A percentile compares a stretch with the other conserved stretches of the same genome.
Evolutionary conservation across 2,113 vertebrate species (phyloP).

Genomic region (Chauna torquata): DNA sequence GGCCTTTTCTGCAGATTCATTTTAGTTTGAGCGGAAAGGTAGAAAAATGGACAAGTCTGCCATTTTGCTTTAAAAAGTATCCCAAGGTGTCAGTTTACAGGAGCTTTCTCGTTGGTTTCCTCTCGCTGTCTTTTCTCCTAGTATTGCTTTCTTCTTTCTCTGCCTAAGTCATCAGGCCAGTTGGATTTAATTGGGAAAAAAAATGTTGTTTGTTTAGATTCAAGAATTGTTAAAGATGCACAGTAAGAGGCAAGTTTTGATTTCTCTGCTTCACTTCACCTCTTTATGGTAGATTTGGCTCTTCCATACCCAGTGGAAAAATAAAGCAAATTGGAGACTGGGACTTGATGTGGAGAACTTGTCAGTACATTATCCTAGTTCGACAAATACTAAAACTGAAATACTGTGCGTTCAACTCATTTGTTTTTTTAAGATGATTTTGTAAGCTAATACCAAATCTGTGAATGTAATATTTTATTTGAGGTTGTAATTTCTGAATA

Average conservation of each 20-base stretch:
- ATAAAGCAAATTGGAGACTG: background rate
- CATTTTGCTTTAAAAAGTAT: background rate
- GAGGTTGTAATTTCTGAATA: background rate
- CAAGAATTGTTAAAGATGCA: background rate
- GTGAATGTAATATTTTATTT: background rate
- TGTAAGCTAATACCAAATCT: background rate
- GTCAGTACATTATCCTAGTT: background rate
- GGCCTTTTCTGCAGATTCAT: background rate
- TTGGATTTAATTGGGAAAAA: background rate
- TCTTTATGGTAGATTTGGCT: background rate
- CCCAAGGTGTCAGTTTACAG: background rate
- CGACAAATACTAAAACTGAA: background rate
- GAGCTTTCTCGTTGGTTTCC: background rate
- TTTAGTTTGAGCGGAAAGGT: background rate
- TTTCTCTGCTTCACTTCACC: background rate
- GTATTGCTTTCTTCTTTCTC: background rate
- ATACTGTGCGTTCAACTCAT: background rate
- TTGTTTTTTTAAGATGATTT: background rate
- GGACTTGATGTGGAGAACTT: background rate
- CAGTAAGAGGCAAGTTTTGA: background rate
- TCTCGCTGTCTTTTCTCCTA: background rate
- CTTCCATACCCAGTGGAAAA: background rate
- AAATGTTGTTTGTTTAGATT: background rate
- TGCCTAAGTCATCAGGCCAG: background rate
- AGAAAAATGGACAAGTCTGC: background rate